These are phyloP conservation scores for Luperina nickerlii DNA, from an alignment of 2,888 invertebrate genomes.

Conservation along the genomic window DNA sequence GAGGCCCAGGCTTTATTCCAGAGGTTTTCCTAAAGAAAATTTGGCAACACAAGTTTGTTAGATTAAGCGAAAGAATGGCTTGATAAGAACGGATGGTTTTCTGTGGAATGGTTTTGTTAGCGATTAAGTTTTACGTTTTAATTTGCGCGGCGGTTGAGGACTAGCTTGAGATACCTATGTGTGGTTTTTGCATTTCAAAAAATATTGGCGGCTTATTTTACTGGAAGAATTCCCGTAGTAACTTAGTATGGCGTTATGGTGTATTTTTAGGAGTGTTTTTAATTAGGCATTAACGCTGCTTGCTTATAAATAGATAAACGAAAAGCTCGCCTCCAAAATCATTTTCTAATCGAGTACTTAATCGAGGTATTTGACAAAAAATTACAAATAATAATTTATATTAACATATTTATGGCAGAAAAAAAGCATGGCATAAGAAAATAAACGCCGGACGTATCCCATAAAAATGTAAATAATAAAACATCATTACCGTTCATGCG, in stretches of 20 bases:
- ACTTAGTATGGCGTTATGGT: background rate
- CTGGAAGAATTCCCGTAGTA: background rate
- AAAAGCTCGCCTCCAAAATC: background rate
- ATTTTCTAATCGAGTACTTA: background rate
- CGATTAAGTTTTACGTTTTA: constrained; percentile 66
- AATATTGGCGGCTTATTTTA: background rate
- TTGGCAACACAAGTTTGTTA: constrained; percentile 81
- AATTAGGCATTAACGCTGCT: background rate
- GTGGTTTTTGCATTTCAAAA: background rate
- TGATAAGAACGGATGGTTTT: constrained; percentile 75
- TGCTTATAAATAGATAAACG: background rate
- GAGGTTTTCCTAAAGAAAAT: constrained; percentile 82
- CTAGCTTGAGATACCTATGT: background rate
- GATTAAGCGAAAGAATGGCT: constrained; percentile 82
- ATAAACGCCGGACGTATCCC: constrained; percentile 55
- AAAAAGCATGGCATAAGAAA: constrained; percentile 47
- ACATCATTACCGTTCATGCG: constrained; percentile 67
- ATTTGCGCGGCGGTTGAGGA: constrained; percentile 46
- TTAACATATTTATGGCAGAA: background rate
- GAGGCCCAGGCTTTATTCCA: constrained; percentile 82
- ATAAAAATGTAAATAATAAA: constrained; percentile 71
- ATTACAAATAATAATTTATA: background rate
- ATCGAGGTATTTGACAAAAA: constrained; percentile 1
- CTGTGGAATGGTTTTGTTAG: constrained; percentile 60
- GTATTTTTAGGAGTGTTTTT: too few relatives aligned